Evolutionary conservation across 2,113 vertebrate genomes (phyloP), one percentile per base, ranked within the genome.

Genomic region (Eublepharis macularius): DNA sequence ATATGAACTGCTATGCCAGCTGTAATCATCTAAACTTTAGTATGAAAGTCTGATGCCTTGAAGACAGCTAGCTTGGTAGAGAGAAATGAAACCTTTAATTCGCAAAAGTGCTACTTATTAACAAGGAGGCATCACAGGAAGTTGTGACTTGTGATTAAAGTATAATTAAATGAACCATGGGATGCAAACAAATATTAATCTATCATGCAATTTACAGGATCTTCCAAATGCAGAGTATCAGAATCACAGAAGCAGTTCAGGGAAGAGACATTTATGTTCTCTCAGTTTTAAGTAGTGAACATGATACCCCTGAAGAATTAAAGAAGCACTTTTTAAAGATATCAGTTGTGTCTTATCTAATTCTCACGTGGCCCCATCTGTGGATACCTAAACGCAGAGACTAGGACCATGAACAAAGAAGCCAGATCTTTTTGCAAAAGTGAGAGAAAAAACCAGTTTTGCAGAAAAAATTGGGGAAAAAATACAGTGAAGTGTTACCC

Each of bases 71-170:
- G 34, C 41, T 47, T 80, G 11, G 66, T 85, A 49, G 63, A 80
- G 32, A 85, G 51, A 80, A 85, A 85, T 49, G n/a, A 80, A 85
- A 80, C 51, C 68, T 49, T 63, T 80, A 63, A 80, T 80, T 85
- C 47, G 41, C 39, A 80, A 47, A 79, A 49, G n/a, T 72, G 76
- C 36, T 32, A 32, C 76, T 73, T 70, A 73, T 72, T 72, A 79
- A 34, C 13, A 60, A 36, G 26, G 21, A 85, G 76, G 51, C 39
- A 63, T 80, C 68, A 45, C 76, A 80, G 17, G 41, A 69, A 57
- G 63, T 78, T 84, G 17, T 72, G 72, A 85, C 63, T 78, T 84
- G 17, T 72, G 72, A 85, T 73, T 79, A 63, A 73, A 47, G 73
- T 74, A 73, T 80, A 85, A 49, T 85, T 85, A 80, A 80, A 73